Conservation (phyloP, 2,888 invertebrate genomes). For the Seira musarum region DNA sequence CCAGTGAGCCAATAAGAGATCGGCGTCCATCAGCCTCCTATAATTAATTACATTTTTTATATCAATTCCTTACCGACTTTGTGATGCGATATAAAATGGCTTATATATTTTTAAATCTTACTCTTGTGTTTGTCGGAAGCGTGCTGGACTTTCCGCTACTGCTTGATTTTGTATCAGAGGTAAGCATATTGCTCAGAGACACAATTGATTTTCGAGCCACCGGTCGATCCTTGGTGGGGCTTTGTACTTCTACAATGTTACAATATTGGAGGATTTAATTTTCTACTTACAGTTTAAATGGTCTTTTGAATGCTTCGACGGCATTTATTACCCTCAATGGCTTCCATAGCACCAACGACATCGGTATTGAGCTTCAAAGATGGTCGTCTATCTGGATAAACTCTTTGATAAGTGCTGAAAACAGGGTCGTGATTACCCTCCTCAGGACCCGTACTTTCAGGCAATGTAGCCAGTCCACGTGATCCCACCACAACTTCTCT, state of each 20-base stretch:
- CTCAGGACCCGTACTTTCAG: constrained; percentile 79
- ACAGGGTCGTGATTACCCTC: constrained; percentile 55
- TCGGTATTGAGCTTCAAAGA: constrained; percentile 84
- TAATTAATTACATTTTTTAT: constrained; percentile 50
- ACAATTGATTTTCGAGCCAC: constrained; percentile 53
- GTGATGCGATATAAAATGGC: background rate
- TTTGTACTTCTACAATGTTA: constrained; percentile 78
- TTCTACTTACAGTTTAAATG: too few relatives aligned
- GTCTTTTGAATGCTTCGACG: background rate
- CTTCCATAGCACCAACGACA: constrained; percentile 87
- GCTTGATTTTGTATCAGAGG: constrained; percentile 16
- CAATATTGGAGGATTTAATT: too few relatives aligned
- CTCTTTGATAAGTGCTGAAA: constrained; percentile 75
- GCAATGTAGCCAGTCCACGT: constrained; percentile 83
- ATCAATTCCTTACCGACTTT: too few relatives aligned
- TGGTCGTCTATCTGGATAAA: constrained; percentile 86
- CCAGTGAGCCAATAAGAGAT: constrained; percentile 76
- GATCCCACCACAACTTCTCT: constrained; percentile 77
- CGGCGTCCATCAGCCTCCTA: constrained; percentile 77
- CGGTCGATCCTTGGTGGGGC: constrained; percentile 77
- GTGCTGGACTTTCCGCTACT: background rate
- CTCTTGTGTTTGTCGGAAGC: constrained; percentile 24
- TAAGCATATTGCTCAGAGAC: constrained; percentile 50
- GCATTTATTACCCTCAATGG: constrained; percentile 82
- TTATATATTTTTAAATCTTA: background rate